These are phyloP conservation scores for Anolis sagrei DNA, from an alignment of 2,113 vertebrate genomes.

Conservation along the genomic window DNA sequence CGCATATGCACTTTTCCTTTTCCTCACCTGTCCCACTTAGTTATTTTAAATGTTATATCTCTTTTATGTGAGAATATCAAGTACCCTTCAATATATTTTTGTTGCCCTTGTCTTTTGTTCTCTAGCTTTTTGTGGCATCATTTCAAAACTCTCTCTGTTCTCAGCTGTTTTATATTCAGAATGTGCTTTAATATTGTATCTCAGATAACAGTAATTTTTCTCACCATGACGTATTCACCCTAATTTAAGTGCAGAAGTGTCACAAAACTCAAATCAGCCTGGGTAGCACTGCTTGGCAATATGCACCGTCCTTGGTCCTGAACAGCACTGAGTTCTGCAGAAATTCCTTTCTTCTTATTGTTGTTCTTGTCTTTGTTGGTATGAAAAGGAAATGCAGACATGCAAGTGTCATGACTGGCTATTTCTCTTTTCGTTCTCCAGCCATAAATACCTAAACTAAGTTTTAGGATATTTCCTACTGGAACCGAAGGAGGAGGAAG, in stretches of 20 bases:
- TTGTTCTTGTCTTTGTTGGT: not conserved
- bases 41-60: not conserved
- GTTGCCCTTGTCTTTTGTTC: not conserved
- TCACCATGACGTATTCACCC: not conserved
- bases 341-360: not conserved
- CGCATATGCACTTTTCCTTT: too few species aligned
- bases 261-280: conserved; percentile 44
- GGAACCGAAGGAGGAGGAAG: too few species aligned
- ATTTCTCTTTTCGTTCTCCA: not conserved
- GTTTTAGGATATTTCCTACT: not conserved
- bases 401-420: not conserved
- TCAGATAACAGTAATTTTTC: not conserved
- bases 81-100: not conserved
- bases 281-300: not conserved
- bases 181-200: not conserved
- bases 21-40: not conserved
- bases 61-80: not conserved
- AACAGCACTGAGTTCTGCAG: not conserved
- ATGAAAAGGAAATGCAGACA: not conserved
- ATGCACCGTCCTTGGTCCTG: not conserved
- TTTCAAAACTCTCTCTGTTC: not conserved
- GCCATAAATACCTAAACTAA: not conserved
- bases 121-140: not conserved
- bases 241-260: not conserved
- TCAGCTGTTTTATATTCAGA: not conserved